Evolutionary conservation across 2,113 vertebrate genomes (phyloP).

Genomic region (Stictonetta naevosa): DNA sequence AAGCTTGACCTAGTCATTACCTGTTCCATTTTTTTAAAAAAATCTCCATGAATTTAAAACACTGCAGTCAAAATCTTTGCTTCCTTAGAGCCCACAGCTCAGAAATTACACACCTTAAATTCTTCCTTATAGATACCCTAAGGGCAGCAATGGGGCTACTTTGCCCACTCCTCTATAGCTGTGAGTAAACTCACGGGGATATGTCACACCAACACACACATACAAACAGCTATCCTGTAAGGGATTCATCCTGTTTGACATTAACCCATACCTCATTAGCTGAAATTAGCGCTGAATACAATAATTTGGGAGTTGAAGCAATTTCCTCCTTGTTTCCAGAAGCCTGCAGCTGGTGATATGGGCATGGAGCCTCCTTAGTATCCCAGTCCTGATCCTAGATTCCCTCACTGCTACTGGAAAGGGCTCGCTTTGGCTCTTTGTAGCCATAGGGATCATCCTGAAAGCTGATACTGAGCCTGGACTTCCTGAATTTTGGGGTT

Average conservation of each 20-base stretch:
- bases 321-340: not conserved
- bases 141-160: not conserved
- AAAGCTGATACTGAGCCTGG: not conserved
- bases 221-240: not conserved
- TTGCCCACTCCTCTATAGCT: not conserved
- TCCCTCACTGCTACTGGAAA: not conserved
- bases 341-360: not conserved
- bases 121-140: not conserved
- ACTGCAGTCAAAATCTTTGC: not conserved
- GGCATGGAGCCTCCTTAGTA: not conserved
- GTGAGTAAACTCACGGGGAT: not conserved
- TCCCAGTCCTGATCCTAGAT: not conserved
- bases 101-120: not conserved
- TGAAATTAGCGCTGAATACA: not conserved
- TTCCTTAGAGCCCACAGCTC: constrained; percentile 29
- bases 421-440: not conserved
- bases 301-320: not conserved
- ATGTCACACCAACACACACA: not conserved
- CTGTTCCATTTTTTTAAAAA: constrained; percentile 47
- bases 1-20: constrained; percentile 67
- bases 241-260: not conserved
- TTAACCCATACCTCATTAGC: not conserved
- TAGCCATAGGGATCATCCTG: not conserved
- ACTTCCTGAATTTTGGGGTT: not conserved
- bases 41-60: not conserved